Evolutionary conservation across 2,888 invertebrate genomes (phyloP).

Genomic region (Steinernema carpocapsae): DNA sequence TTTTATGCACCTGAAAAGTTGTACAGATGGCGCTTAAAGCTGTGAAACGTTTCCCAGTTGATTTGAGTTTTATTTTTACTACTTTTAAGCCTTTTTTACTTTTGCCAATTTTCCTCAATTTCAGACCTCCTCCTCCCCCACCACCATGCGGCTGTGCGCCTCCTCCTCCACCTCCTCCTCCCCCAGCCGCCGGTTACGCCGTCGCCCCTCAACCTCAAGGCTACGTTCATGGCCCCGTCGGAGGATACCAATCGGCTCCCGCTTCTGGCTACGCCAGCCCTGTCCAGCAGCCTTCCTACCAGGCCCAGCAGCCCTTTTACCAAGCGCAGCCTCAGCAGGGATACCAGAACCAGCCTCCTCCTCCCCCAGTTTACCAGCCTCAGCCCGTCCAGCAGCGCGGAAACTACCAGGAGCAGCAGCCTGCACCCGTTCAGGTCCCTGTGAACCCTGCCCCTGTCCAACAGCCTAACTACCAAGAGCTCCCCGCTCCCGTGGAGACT

Average conservation of each 20-base stretch:
- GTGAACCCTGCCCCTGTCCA: background rate
- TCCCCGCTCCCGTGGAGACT: background rate
- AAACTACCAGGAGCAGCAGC: background rate
- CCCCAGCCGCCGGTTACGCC: background rate
- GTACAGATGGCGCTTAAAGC: no score
- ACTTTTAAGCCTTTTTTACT: no score
- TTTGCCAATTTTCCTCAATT: background rate
- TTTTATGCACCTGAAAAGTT: no score
- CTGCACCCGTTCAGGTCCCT: background rate
- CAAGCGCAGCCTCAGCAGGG: conserved; percentile 8
- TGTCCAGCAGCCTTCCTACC: conserved; percentile 1
- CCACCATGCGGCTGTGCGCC: background rate
- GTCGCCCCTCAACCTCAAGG: conserved; percentile 26
- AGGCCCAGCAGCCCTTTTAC: background rate
- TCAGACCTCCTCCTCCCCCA: conserved; percentile 20
- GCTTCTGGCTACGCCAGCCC: conserved; percentile 26
- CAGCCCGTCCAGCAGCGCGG: background rate
- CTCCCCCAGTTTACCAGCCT: conserved; percentile 9
- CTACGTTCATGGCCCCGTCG: conserved; percentile 2
- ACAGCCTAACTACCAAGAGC: background rate
- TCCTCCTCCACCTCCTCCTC: conserved; percentile 18
- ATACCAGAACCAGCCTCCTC: conserved; percentile 33
- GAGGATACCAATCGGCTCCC: background rate
- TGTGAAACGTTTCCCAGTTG: no score
- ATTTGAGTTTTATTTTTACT: no score